Percentiles rank a stretch among this genome's conserved stretches.
Evolutionary conservation across 2,797 vertebrate species (phyloP).

Genomic region (Brachyrhaphis roseni): DNA sequence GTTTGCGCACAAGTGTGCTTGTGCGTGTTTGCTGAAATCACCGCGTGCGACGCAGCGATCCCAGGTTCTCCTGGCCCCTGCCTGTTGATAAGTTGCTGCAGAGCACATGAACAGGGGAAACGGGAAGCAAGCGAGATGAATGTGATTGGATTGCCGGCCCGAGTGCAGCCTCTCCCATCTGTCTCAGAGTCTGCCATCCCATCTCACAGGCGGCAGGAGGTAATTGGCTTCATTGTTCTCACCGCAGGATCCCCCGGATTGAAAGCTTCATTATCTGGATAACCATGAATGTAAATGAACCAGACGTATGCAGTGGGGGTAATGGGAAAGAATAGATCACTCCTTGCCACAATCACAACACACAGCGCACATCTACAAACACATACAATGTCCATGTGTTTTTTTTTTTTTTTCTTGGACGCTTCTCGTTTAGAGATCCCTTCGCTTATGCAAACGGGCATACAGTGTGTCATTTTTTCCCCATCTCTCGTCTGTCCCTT

Average conservation of each 20-base stretch:
- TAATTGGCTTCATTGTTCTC: slow-evolving; percentile 91
- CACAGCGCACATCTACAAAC: slow-evolving; percentile 55
- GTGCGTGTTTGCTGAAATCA: slow-evolving; percentile 53
- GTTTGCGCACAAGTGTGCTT: slow-evolving; percentile 46
- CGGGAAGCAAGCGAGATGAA: slow-evolving; percentile 81
- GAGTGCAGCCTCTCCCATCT: slow-evolving; percentile 86
- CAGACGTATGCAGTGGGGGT: slow-evolving; percentile 80
- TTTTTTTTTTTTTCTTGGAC: slow-evolving; percentile 1
- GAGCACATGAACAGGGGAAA: slow-evolving; percentile 74
- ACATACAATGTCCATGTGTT: slow-evolving; percentile 32
- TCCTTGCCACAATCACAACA: slow-evolving; percentile 70
- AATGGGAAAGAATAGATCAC: slow-evolving; percentile 87
- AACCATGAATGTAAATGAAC: slow-evolving; percentile 89
- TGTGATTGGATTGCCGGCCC: slow-evolving; percentile 86
- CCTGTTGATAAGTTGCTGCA: slow-evolving; percentile 84
- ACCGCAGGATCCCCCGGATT: slow-evolving; percentile 86
- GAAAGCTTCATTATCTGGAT: slow-evolving; percentile 91
- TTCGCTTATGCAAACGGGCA: slow-evolving; percentile 14
- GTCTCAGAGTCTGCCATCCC: slow-evolving; percentile 87
- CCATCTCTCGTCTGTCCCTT: not conserved
- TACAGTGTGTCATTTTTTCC: not conserved
- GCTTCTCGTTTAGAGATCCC: slow-evolving; percentile 46
- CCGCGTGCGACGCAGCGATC: slow-evolving; percentile 76
- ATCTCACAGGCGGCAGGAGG: slow-evolving; percentile 86
- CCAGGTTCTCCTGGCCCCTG: slow-evolving; percentile 73